Evolutionary conservation across 2,797 vertebrate species (phyloP).

Genomic region (Enteromius unitaeniatus): DNA sequence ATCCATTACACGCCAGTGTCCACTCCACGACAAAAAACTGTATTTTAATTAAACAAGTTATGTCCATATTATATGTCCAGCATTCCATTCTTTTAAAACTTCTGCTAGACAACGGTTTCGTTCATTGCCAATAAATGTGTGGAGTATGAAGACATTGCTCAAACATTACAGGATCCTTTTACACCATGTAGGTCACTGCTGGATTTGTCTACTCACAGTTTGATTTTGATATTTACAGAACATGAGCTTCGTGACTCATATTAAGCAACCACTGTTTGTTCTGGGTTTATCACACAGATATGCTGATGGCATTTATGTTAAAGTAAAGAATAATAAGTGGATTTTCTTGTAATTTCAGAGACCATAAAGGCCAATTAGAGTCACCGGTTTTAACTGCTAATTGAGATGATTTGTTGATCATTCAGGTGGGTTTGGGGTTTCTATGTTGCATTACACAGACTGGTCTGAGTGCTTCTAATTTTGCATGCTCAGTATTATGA

Average conservation of each 20-base stretch:
- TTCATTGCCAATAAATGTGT: slow-evolving; percentile 26
- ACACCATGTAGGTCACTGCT: slow-evolving; percentile 8
- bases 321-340: not conserved
- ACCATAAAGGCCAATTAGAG: not conserved
- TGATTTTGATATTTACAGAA: slow-evolving; percentile 28
- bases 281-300: slow-evolving; percentile 12
- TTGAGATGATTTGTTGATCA: not conserved
- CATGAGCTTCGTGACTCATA: slow-evolving; percentile 25
- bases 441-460: not conserved
- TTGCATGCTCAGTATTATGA: not conserved
- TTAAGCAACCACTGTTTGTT: not conserved
- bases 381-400: not conserved
- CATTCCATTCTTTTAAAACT: not conserved
- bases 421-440: not conserved
- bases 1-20: no score
- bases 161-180: slow-evolving; percentile 21
- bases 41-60: not conserved
- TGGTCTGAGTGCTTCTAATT: no score
- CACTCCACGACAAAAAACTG: no score
- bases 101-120: not conserved
- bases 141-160: not conserved
- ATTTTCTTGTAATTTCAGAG: not conserved
- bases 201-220: slow-evolving; percentile 22
- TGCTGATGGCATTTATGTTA: slow-evolving; percentile 10
- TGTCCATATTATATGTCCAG: not conserved